Base-by-base conservation (phyloP, 1,140 invertebrate genomes). In the Temnothorax longispinosus region DNA sequence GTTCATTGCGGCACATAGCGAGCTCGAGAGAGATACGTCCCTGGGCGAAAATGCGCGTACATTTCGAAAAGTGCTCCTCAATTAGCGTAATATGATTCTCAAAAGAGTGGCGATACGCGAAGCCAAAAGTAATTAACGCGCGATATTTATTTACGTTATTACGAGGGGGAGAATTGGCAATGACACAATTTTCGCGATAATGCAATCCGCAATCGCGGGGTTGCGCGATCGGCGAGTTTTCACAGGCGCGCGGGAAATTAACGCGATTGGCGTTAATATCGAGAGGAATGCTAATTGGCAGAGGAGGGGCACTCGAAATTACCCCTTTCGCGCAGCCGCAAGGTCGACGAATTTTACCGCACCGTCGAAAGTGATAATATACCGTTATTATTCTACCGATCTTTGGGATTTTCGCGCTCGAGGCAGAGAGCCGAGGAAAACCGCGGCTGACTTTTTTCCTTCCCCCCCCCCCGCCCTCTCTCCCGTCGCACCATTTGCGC, bases 141-240 rank as follows among this genome's bases (percentile, higher is more conserved):
- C 54, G n/a, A 50, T 69, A 69, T 69, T 69, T 74, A 27, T 58
- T 54, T 69, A 58, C 27, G 35, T 81, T 71, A 81, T 58, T 81
- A 81, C 15, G 18, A 2, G 11, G n/a, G 35, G 7, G 27, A 32
- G 10, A 18, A 69, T 62, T 50, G 67, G 52, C 52, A 58, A 72
- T 58, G 52, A 56, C 44, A 60, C 44, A 65, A 69, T 71, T 56
- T 27, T 41, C 27, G 41, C 50, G 65, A 47, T 72, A 82, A 82
- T 44, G 10, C 35, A 44, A 82, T 72, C 18, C 21, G 21, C 47
- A 67, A 67, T 67, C 35, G 58, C 35, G 58, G 65, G 52, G 32
- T 56, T 58, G 52, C 21, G 52, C 52, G 8, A 54, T 72, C 78
- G 78, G 27, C 38, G 54, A 82, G 47, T 82, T 72, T 82, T 82